These are phyloP conservation scores for Lynx canadensis DNA, from an alignment of 2,113 vertebrate species.

Conservation along the genomic window DNA sequence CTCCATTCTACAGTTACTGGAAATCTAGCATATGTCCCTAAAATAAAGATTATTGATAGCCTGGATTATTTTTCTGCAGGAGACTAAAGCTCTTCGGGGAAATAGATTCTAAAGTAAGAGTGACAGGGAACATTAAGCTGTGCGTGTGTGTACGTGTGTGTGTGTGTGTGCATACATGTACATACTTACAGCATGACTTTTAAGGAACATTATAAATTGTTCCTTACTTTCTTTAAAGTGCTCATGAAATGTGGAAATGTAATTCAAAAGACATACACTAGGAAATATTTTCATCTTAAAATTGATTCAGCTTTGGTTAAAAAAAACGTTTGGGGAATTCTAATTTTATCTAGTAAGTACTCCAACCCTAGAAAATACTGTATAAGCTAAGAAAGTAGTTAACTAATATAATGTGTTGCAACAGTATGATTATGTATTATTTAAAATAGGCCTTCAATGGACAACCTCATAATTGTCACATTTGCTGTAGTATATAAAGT, in stretches of 20 bases:
- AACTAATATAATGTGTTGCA: neutral
- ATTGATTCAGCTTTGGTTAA: neutral
- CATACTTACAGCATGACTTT: neutral
- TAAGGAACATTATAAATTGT: neutral
- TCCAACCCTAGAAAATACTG: neutral
- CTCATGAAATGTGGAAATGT: neutral
- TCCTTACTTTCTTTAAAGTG: neutral
- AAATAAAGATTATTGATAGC: conserved; percentile 14
- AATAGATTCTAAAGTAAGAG: neutral
- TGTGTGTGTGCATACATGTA: neutral
- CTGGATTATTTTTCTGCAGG: neutral
- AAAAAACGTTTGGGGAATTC: neutral
- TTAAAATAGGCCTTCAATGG: conserved; percentile 26
- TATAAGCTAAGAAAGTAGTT: conserved; percentile 16
- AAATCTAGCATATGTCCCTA: neutral
- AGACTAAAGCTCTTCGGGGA: neutral
- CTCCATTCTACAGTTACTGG: neutral
- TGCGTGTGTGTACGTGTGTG: neutral
- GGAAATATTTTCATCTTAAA: neutral
- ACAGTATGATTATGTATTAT: neutral
- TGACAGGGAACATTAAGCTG: neutral
- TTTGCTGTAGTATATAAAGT: neutral
- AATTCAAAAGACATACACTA: neutral
- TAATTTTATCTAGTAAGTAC: conserved; percentile 37
- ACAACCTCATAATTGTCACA: conserved; percentile 21